Evolutionary conservation across 2,797 vertebrate species (phyloP), one percentile per base, ranked within the genome.

Genomic region (Tapirus indicus): DNA sequence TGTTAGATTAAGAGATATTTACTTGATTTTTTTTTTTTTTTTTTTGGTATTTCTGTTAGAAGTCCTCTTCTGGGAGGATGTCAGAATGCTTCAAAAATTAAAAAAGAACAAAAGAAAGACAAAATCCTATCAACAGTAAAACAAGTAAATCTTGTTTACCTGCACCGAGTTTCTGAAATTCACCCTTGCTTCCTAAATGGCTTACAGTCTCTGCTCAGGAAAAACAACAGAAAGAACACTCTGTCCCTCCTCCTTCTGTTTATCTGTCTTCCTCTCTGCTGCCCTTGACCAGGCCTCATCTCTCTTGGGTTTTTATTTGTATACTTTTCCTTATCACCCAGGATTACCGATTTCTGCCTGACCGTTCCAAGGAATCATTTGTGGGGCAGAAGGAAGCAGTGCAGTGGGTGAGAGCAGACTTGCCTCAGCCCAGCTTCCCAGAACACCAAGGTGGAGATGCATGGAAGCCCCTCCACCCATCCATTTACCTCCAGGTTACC

Each of bases 31-130:
- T 82, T 29, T 17, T 35, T 77, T 52, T 79, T 77, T 82, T 29
- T 17, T 35, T 13, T 89, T 44, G 56, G 35, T 88, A 84, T 78
- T 35, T 84, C 72, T 75, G 11, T 62, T 82, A 38, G 66, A 84
- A 29, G 2, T 60, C 12, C 25, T 41, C 12, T 56, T 68, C 12
- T 9, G 25, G n/a, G 6, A 89, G 23, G 13, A 35, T 93, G 6
- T 80, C 35, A 96, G 93, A 94, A 91, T 88, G 52, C 10, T 71
- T 84, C 23, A 79, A 95, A 85, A 62, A 56, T 16, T 56, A 35
- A 49, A 41, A 79, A 62, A 62, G 23, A 93, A 95, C 6, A 54
- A 66, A 25, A 85, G n/a, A 38, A 44, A 85, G 54, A 49, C 21
- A 88, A 58, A 93, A 86, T 88, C 64, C 5, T 80, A 62, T 32